A percentile compares a stretch with the other conserved stretches of the same genome.
Evolutionary conservation across 2,113 vertebrate genomes (phyloP).

Genomic region (Procapra przewalskii): DNA sequence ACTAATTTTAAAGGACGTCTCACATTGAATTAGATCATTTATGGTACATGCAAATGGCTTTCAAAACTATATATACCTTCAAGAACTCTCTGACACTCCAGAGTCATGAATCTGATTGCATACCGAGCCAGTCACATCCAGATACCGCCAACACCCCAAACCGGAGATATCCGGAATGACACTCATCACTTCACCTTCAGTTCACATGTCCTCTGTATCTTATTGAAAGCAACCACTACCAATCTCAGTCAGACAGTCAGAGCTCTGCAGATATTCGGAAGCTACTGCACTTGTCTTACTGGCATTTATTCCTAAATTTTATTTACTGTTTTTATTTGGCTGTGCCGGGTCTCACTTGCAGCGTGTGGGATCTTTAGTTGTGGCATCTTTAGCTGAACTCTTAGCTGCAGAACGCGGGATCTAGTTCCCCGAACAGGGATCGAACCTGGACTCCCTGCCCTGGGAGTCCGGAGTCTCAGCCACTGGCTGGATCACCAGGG

Average conservation of each 20-base stretch:
- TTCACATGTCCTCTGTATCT: not conserved
- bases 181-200: not conserved
- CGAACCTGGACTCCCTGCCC: not conserved
- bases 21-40: not conserved
- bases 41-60: not conserved
- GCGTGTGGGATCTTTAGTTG: not conserved
- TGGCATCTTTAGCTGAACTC: not conserved
- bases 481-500: not conserved
- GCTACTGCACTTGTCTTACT: not conserved
- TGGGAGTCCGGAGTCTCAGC: not conserved
- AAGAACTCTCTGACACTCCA: not conserved
- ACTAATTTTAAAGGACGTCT: not conserved
- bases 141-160: not conserved
- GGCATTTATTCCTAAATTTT: not conserved
- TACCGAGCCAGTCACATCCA: not conserved
- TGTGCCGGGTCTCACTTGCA: not conserved
- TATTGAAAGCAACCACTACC: not conserved
- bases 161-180: not conserved
- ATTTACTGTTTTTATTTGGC: not conserved
- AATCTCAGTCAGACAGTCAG: not conserved
- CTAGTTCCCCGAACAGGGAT: not conserved
- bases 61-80: not conserved
- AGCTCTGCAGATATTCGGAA: not conserved
- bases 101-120: not conserved
- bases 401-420: not conserved